These are phyloP conservation scores for Diorhabda sublineata DNA, from an alignment of 1,140 invertebrate genomes.

Conservation along the genomic window DNA sequence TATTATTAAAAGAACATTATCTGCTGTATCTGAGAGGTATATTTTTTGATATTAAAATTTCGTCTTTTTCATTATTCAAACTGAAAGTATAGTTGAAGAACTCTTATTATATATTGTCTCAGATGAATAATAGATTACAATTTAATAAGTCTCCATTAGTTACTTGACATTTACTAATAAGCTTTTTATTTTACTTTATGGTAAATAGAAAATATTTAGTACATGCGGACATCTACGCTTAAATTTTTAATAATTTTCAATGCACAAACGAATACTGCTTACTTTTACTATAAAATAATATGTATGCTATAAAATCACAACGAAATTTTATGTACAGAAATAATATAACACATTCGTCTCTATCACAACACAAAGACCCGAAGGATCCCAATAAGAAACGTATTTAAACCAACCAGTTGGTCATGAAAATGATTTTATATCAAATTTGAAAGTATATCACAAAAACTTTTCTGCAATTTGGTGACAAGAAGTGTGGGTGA, in stretches of 20 bases:
- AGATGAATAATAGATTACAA: constrained; percentile 7
- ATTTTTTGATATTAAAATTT: neutral
- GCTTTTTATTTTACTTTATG: neutral
- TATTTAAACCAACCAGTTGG: too few species aligned
- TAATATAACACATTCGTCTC: constrained; percentile 26
- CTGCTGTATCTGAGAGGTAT: too few species aligned
- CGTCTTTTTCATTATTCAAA: neutral
- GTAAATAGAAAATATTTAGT: neutral
- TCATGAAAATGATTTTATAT: too few species aligned
- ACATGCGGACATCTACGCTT: constrained; percentile 1
- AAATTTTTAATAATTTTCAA: constrained; percentile 3
- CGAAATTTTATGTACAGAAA: constrained; percentile 30
- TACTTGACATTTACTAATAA: constrained; percentile 5
- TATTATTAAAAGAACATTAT: too few species aligned
- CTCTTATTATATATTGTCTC: constrained; percentile 5
- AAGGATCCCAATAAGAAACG: neutral
- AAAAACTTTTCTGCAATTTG: too few species aligned
- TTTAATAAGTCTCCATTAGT: neutral
- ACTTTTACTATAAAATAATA: constrained; percentile 8
- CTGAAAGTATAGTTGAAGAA: neutral
- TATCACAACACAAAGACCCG: constrained; percentile 27
- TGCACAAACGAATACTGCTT: constrained; percentile 5
- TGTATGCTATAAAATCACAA: constrained; percentile 20
- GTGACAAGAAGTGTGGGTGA: too few species aligned
- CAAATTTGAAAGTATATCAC: too few species aligned